These are phyloP conservation scores for Smutsia gigantea DNA, from an alignment of 2,797 vertebrate species.

Conservation along the genomic window DNA sequence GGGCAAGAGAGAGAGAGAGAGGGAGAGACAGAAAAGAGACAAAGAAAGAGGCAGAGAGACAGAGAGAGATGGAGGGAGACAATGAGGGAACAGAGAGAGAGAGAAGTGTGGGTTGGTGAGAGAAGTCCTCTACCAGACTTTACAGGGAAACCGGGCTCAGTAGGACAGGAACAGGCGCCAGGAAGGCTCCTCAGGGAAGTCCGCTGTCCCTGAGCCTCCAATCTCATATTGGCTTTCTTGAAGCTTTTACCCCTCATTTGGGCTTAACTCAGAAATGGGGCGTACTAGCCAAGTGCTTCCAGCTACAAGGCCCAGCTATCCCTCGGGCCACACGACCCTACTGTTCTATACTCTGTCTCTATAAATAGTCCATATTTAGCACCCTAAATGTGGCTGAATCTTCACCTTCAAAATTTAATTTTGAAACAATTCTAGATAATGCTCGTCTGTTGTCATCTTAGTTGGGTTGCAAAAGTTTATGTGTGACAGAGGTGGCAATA, in stretches of 20 bases:
- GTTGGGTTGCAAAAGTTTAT: background rate
- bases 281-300: background rate
- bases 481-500: background rate
- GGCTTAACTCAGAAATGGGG: background rate
- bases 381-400: background rate
- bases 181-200: background rate
- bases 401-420: background rate
- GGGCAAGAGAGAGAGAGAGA: background rate
- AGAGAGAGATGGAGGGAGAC: background rate
- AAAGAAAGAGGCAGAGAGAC: too few species aligned
- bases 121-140: background rate
- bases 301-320: background rate
- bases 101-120: background rate
- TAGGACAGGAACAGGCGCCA: background rate
- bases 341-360: background rate
- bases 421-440: background rate
- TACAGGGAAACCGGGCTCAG: background rate
- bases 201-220: background rate
- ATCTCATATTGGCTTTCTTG: background rate
- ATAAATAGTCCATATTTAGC: background rate
- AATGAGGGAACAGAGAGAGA: background rate
- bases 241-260: background rate
- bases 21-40: fast-evolving
- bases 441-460: background rate
- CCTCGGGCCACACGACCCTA: fast-evolving